Evolutionary conservation across 30 jellyfish, hydroid and myxozoan species (phyloP), one percentile per base, ranked within the genome.

Genomic region (Morbakka virulenta): DNA sequence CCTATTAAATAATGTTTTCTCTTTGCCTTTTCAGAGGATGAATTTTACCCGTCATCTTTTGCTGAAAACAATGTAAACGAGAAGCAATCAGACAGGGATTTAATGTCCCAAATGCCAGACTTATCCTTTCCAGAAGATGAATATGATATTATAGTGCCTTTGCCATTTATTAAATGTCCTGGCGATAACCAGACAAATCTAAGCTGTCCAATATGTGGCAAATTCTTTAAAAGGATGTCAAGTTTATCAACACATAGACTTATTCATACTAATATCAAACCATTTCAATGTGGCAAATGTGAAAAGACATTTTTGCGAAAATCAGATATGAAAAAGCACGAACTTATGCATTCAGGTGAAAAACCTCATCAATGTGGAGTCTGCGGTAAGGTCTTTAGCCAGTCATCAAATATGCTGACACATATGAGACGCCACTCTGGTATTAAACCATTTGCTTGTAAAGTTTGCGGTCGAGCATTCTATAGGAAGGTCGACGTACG

Each of bases 381-480:
- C n/a, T 91, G 98, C 89, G 98, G 96, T 36, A 91, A 91, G 81
- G 92, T 67, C 25, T 91, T 91, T 83, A 91, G 96, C 65, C 98
- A 91, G 61, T 91, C 98, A 21, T 85, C 96, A 11, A 85, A 91
- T 69, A 85, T 91, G 96, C 65, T 84, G 77, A 85, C 96, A 28
- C 98, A 91, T 53, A n/a, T 79, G 80, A 71, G 96, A 29, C 71
- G 96, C 28, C 98, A 91, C 53, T 47, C 98, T 26, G 98, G 98
- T 69, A 84, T 84, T 0, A 91, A 91, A 35, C 98, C 98, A 2
- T 91, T 91, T 82, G 92, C 96, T 12, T 91, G 98, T 52, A 85
- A 81, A 50, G 70, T 84, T 17, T 91, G 98, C 84, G 96, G 96
- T 13, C 89, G 96, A 21, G 96, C 96, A 11, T 91, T 91, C 63